A percentile compares a stretch with the other conserved stretches of the same genome.
These are phyloP conservation scores for Ptilodon capucinus DNA, from an alignment of 2,888 invertebrate genomes.

Conservation along the genomic window DNA sequence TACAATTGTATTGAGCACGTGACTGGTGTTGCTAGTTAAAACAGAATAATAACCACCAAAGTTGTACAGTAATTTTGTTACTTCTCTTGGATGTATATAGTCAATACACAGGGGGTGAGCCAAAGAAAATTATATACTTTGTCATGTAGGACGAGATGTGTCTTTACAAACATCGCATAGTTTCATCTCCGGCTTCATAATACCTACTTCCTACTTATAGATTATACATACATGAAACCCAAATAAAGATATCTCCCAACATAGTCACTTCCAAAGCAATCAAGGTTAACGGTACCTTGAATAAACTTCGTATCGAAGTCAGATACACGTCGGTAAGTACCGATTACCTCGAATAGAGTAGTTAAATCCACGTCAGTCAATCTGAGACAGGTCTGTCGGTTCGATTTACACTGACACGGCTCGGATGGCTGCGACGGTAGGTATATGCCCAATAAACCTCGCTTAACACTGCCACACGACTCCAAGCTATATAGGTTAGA, in stretches of 20 bases:
- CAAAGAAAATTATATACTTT: too few species aligned
- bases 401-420: conserved; percentile 63
- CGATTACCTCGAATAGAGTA: conserved; percentile 55
- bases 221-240: background rate
- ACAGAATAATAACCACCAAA: too few species aligned
- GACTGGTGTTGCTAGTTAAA: too few species aligned
- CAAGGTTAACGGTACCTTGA: conserved; percentile 3
- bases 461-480: conserved; percentile 57
- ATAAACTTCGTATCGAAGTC: conserved; percentile 1
- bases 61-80: too few species aligned
- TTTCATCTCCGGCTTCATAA: too few species aligned
- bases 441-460: conserved; percentile 69
- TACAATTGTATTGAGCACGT: too few species aligned
- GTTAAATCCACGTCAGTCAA: conserved; percentile 70
- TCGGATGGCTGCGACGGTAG: conserved; percentile 51
- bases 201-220: too few species aligned
- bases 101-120: too few species aligned
- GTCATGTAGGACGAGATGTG: too few species aligned
- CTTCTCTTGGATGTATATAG: too few species aligned
- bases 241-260: background rate
- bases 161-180: too few species aligned
- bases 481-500: conserved; percentile 42
- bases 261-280: background rate
- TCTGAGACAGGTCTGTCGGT: conserved; percentile 67
- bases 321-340: conserved; percentile 29